Percentiles rank a stretch among this genome's conserved stretches.
phyloP scores from a whole-genome alignment of 2,797 vertebrate genomes.

The Rhadinocentrus ornatus region DNA sequence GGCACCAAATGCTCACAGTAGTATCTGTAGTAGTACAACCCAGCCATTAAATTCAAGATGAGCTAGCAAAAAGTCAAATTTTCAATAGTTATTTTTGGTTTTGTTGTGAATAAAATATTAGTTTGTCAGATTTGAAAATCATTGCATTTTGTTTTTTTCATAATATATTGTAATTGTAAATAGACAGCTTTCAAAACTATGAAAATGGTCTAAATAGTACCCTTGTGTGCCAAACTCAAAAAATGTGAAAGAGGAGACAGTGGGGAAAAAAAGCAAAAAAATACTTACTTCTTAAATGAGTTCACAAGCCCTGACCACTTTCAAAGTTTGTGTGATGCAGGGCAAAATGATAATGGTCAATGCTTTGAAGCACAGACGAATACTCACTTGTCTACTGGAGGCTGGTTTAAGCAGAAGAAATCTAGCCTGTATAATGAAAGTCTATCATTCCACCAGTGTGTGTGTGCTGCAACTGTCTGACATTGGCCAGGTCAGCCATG shows the following conservation, averaged over 20 bases:
- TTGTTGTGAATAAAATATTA: not conserved
- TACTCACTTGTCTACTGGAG: not conserved
- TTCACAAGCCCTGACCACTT: not conserved
- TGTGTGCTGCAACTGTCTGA: not conserved
- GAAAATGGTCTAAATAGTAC: not conserved
- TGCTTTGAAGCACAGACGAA: not conserved
- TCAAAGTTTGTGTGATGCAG: not conserved
- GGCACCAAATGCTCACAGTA: not conserved
- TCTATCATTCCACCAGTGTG: not conserved
- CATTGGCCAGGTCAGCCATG: not conserved
- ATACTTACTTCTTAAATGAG: not conserved
- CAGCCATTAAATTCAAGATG: not conserved
- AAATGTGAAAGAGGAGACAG: not conserved
- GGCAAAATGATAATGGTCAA: not conserved
- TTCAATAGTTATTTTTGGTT: not conserved
- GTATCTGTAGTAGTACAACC: not conserved
- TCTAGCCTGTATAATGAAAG: not conserved
- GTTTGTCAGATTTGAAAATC: not conserved
- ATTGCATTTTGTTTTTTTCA: not conserved
- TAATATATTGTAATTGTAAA: not conserved
- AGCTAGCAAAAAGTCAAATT: not conserved
- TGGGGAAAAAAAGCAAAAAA: not conserved
- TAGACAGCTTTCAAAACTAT: not conserved
- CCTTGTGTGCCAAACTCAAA: not conserved
- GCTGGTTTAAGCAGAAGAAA: not conserved